Conservation (phyloP, 64 coral and sea anemone species). For the Montipora efflorescens region DNA sequence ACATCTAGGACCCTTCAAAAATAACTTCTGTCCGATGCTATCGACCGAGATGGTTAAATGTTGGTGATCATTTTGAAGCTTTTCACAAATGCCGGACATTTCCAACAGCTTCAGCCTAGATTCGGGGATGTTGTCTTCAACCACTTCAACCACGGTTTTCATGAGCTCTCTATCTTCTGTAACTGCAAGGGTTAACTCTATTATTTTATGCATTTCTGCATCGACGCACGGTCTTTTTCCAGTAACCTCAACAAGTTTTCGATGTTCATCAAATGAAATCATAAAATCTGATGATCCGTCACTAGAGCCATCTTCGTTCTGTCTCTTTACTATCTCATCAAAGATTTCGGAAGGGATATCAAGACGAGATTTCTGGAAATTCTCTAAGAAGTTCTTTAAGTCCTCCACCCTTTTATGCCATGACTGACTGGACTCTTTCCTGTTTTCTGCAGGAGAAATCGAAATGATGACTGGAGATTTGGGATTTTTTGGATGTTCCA, state of each 20-base stretch:
- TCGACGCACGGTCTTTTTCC: neutral
- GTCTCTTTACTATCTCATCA: neutral
- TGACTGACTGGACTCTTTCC: neutral
- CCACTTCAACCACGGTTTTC: constrained; percentile 1
- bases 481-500: neutral
- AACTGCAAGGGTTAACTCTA: neutral
- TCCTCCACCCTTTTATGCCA: neutral
- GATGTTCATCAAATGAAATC: neutral
- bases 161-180: neutral
- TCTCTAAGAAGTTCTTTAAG: neutral
- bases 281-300: neutral
- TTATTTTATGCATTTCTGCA: neutral
- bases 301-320: neutral
- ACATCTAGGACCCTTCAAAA: neutral
- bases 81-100: constrained; percentile 26
- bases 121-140: neutral
- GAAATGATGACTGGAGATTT: neutral
- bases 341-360: constrained; percentile 20
- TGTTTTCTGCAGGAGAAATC: neutral
- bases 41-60: neutral
- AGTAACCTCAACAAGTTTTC: neutral
- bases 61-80: neutral
- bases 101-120: neutral
- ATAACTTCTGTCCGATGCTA: neutral
- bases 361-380: neutral